A percentile compares a stretch with the other conserved stretches of the same genome.
These are phyloP conservation scores for Crocuta crocuta DNA, from an alignment of 2,113 vertebrate genomes.

Conservation along the genomic window DNA sequence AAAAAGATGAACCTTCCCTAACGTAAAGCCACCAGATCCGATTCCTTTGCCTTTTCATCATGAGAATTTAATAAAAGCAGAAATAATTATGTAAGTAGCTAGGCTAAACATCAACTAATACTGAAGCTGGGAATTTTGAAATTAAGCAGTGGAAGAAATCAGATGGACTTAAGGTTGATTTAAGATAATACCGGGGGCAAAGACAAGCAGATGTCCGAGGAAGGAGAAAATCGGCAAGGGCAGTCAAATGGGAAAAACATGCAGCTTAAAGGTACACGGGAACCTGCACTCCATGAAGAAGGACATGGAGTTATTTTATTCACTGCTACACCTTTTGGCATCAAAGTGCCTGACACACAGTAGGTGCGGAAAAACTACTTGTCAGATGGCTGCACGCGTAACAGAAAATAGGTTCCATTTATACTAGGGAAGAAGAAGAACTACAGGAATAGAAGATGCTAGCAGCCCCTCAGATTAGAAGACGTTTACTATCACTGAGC, in stretches of 20 bases:
- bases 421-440: neutral
- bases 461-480: too few species aligned
- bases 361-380: neutral
- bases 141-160: neutral
- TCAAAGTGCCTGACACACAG: neutral
- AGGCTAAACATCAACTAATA: neutral
- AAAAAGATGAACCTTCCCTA: neutral
- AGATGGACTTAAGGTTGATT: neutral
- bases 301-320: too few species aligned
- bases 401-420: neutral
- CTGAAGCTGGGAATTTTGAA: neutral
- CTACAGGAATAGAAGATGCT: fast-evolving
- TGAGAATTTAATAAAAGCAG: neutral
- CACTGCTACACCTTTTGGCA: neutral
- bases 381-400: neutral
- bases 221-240: neutral
- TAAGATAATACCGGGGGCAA: neutral
- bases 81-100: neutral
- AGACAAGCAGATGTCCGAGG: neutral
- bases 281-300: too few species aligned
- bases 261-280: neutral
- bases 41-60: neutral
- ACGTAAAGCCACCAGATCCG: neutral
- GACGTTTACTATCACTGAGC: neutral
- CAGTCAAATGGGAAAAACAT: neutral